These are phyloP conservation scores for Steromphala cineraria DNA, from an alignment of 2,888 invertebrate genomes.

Conservation along the genomic window DNA sequence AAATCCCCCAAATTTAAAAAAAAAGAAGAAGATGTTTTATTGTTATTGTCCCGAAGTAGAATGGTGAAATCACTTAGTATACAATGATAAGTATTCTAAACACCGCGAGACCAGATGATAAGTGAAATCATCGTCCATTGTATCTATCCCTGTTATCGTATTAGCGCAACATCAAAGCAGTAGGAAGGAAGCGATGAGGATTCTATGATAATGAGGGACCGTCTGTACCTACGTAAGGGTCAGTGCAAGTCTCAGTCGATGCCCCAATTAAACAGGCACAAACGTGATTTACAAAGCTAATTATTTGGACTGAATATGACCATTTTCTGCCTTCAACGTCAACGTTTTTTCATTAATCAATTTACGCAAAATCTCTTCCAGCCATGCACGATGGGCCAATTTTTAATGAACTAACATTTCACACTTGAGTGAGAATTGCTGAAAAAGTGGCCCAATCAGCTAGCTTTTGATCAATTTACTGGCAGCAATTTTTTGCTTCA, in stretches of 20 bases:
- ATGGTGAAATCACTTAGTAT: too few species aligned
- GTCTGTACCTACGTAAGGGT: background rate
- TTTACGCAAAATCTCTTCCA: background rate
- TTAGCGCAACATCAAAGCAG: too few species aligned
- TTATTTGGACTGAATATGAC: background rate
- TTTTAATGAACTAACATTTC: conserved; percentile 8
- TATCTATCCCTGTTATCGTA: too few species aligned
- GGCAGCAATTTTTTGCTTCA: conserved; percentile 5
- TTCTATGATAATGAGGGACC: too few species aligned
- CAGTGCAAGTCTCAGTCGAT: background rate
- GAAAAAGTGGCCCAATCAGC: background rate
- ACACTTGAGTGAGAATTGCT: background rate
- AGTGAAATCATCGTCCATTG: too few species aligned
- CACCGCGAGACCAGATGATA: too few species aligned
- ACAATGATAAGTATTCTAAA: too few species aligned
- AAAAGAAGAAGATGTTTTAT: too few species aligned
- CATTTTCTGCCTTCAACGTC: background rate
- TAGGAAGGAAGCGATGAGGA: too few species aligned
- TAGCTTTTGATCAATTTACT: background rate
- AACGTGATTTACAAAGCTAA: conserved; percentile 2
- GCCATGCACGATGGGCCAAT: background rate
- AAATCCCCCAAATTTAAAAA: too few species aligned
- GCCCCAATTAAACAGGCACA: background rate
- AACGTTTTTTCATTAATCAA: background rate
- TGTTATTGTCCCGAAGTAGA: too few species aligned